These are phyloP conservation scores for Erebia palarica DNA, from an alignment of 2,888 invertebrate genomes.

Conservation along the genomic window DNA sequence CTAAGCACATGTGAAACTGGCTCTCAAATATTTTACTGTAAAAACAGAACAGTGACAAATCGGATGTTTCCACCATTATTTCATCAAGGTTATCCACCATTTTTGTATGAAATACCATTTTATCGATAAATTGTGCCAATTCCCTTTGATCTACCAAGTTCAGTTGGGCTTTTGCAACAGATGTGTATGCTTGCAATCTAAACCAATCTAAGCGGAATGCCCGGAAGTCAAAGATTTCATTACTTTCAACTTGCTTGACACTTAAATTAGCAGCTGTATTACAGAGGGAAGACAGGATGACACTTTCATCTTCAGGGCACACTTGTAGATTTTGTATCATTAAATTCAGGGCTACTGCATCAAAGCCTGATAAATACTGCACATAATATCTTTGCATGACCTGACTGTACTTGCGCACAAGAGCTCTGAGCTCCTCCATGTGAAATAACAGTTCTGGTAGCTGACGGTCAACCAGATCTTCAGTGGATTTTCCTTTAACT, in stretches of 20 bases:
- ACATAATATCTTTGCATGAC: conserved; percentile 99
- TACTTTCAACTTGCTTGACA: conserved; percentile 98
- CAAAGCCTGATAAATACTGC: conserved; percentile 97
- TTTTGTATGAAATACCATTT: conserved; percentile 97
- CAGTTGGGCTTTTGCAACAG: conserved; percentile 90
- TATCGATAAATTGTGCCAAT: conserved; percentile 95
- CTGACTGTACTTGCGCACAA: conserved; percentile 97
- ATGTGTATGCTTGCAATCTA: conserved; percentile 96
- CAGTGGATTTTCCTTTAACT: conserved; percentile 93
- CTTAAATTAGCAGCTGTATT: conserved; percentile 92
- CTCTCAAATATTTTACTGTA: conserved; percentile 98
- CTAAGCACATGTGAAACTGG: conserved; percentile 99
- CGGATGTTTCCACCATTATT: conserved; percentile 97
- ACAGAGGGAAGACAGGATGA: conserved; percentile 95
- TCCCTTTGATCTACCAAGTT: conserved; percentile 92
- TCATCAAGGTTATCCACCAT: conserved; percentile 99
- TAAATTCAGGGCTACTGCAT: conserved; percentile 94
- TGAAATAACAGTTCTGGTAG: conserved; percentile 98
- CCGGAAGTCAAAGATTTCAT: conserved; percentile 97
- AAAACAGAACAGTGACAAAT: conserved; percentile 98
- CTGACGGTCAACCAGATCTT: conserved; percentile 97
- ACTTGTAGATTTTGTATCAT: conserved; percentile 91
- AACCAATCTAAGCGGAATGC: conserved; percentile 99
- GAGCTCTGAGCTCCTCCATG: conserved; percentile 97
- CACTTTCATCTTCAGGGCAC: conserved; percentile 96